These are phyloP conservation scores for Hydrotaea diabolus DNA, from an alignment of 2,888 invertebrate genomes.

Conservation along the genomic window DNA sequence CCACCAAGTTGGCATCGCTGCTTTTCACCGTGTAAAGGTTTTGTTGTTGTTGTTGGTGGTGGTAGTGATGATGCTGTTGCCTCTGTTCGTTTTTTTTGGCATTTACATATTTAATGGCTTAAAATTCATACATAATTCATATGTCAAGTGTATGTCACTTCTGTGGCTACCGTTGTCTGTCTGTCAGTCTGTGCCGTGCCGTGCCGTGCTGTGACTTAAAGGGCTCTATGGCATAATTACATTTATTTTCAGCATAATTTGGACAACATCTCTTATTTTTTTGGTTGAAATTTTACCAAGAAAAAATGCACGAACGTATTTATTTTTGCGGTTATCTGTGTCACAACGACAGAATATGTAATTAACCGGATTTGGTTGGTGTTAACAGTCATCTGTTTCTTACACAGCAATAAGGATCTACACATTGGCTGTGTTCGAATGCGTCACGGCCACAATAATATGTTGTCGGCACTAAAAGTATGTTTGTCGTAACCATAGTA, in stretches of 20 bases:
- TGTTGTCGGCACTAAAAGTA: too few species aligned
- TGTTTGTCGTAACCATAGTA: too few species aligned
- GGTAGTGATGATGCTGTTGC: background rate
- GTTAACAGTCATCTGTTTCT: background rate
- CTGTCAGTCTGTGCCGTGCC: background rate
- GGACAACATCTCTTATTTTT: slow-evolving; percentile 28
- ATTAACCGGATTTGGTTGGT: slow-evolving; percentile 4
- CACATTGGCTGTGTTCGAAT: background rate
- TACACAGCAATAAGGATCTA: background rate
- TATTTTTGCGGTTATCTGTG: slow-evolving; percentile 13
- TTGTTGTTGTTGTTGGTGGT: background rate
- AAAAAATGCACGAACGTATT: background rate
- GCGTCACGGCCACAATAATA: too few species aligned
- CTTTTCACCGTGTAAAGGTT: background rate
- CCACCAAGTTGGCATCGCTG: too few species aligned
- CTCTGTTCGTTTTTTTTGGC: background rate
- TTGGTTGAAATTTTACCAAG: background rate
- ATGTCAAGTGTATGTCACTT: slow-evolving; percentile 78
- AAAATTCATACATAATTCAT: slow-evolving; percentile 72
- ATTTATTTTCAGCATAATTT: slow-evolving; percentile 27
- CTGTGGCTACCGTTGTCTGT: slow-evolving; percentile 74
- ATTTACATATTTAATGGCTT: slow-evolving; percentile 23
- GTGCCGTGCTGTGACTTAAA: background rate
- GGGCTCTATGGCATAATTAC: slow-evolving; percentile 30
- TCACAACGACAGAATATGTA: background rate